Evolutionary conservation across 2,888 invertebrate genomes (phyloP), one percentile per base, ranked within the genome.

Genomic region (Ectobius pallidus): DNA sequence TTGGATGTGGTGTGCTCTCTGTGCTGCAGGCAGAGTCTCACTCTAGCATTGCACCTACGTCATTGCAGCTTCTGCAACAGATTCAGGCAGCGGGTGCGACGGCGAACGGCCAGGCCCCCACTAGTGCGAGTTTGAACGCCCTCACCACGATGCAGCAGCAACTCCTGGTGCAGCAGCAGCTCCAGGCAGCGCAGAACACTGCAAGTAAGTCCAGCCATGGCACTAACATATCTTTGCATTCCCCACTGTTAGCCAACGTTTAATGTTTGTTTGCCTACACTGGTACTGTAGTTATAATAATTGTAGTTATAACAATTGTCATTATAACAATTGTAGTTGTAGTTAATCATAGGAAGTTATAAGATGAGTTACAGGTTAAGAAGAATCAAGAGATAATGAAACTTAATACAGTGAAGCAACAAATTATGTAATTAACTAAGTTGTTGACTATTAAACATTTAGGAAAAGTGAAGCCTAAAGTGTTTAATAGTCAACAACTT

Each of bases 61-160:
- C 32, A 78, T 83, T 82, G 72, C 84, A 85, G 78, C 82, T 84
- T 81, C 84, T 82, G 78, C 87, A 85, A 72, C 77, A 77, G 71
- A 73, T 77, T 62, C 77, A 77, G 67, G 70, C 68, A n/a, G 46
- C 73, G 1, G 42, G 32, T 44, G 71, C 70, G 18, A 62, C 73
- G 27, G 62, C 69, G n/a, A 77, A 80, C 71, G 79, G 82, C 0
- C 81, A 82, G 52, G 81, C 82, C 30, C 82, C 83, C 39, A 80
- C 82, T 2, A 79, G 81, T 3, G 69, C 76, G 61, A 74, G 85
- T 85, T 79, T 82, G 55, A 80, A 83, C 75, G 79, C 82, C 81
- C 82, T 44, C 81, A 82, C 76, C 82, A 82, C 77, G 3, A 73
- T 75, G 72, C 78, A 72, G 73, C 78, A 75, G 72, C 84, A 82